Evolutionary conservation across 2,888 invertebrate species (phyloP).

Genomic region (Dimorphilus gyrociliatus): DNA sequence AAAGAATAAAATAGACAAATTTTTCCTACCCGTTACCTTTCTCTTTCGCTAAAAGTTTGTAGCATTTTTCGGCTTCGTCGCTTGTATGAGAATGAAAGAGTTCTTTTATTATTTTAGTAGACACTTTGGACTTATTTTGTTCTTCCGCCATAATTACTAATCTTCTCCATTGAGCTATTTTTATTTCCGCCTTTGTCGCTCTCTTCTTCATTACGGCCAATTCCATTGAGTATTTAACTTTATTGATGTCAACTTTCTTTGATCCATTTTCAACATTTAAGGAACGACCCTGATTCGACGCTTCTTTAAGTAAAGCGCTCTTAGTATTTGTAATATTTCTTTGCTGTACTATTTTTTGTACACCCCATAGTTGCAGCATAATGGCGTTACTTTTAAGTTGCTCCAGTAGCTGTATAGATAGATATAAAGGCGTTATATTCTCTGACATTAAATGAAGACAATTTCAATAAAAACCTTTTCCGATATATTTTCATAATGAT

Average conservation of each 20-base stretch:
- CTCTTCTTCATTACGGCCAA: slow-evolving; percentile 38
- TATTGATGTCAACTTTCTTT: slow-evolving; percentile 37
- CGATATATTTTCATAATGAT: slow-evolving; percentile 10
- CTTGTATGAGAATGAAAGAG: slow-evolving; percentile 27
- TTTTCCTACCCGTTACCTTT: too few species aligned
- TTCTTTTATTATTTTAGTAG: slow-evolving; percentile 28
- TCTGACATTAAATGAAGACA: not conserved
- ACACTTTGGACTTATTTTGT: slow-evolving; percentile 26
- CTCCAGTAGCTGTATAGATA: slow-evolving; percentile 34
- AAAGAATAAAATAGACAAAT: too few species aligned
- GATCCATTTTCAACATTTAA: slow-evolving; percentile 19
- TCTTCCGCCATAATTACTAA: slow-evolving; percentile 31
- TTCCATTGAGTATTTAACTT: slow-evolving; percentile 39
- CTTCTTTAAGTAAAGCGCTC: slow-evolving; percentile 13
- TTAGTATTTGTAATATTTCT: slow-evolving; percentile 20
- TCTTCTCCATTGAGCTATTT: slow-evolving; percentile 29
- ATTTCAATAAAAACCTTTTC: slow-evolving; percentile 10
- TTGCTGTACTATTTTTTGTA: slow-evolving; percentile 33
- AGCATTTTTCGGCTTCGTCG: slow-evolving; percentile 29
- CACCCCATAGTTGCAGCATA: slow-evolving; percentile 41
- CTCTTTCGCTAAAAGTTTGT: slow-evolving; percentile 22
- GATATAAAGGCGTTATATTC: slow-evolving; percentile 1
- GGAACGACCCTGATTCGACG: slow-evolving; percentile 15
- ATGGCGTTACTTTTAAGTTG: slow-evolving; percentile 39
- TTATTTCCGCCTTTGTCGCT: slow-evolving; percentile 35